Evolutionary conservation across 1,140 invertebrate genomes (phyloP).

Genomic region (Caerostris extrusa): DNA sequence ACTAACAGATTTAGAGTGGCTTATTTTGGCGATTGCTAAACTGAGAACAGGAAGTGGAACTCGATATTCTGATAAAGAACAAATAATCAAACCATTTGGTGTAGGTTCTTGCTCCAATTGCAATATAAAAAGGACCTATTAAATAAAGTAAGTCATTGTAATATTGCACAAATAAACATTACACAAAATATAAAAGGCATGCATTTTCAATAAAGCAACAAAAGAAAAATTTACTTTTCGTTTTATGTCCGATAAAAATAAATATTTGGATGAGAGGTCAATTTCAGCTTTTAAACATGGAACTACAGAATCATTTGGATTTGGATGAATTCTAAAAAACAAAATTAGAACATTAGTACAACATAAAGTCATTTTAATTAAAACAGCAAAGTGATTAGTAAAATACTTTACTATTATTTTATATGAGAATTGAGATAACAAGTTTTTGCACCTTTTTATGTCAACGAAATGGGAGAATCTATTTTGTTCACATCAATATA

Average conservation of each 20-base stretch:
- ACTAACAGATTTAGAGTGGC: slow-evolving; percentile 79
- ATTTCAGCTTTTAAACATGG: slow-evolving; percentile 88
- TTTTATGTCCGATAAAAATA: slow-evolving; percentile 92
- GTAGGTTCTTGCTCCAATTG: slow-evolving; percentile 86
- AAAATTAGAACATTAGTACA: not conserved
- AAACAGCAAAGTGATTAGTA: too few relatives aligned
- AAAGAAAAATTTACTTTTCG: slow-evolving; percentile 82
- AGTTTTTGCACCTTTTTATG: too few relatives aligned
- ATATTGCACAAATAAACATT: not conserved
- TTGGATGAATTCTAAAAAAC: slow-evolving; percentile 65
- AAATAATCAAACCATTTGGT: slow-evolving; percentile 83
- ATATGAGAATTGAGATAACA: too few relatives aligned
- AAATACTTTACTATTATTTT: too few relatives aligned
- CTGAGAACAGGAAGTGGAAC: slow-evolving; percentile 91
- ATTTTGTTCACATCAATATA: too few relatives aligned
- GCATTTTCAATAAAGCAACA: not conserved
- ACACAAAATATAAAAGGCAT: not conserved
- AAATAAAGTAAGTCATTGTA: not conserved
- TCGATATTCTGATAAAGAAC: slow-evolving; percentile 90
- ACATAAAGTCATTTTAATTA: too few relatives aligned
- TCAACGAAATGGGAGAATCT: too few relatives aligned
- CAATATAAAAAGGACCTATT: slow-evolving; percentile 88
- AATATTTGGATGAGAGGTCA: slow-evolving; percentile 90
- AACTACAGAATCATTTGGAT: slow-evolving; percentile 76
- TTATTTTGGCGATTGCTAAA: slow-evolving; percentile 92